Evolutionary conservation across 2,113 vertebrate genomes (phyloP), one percentile per base, ranked within the genome.

Genomic region (Perca fluviatilis): DNA sequence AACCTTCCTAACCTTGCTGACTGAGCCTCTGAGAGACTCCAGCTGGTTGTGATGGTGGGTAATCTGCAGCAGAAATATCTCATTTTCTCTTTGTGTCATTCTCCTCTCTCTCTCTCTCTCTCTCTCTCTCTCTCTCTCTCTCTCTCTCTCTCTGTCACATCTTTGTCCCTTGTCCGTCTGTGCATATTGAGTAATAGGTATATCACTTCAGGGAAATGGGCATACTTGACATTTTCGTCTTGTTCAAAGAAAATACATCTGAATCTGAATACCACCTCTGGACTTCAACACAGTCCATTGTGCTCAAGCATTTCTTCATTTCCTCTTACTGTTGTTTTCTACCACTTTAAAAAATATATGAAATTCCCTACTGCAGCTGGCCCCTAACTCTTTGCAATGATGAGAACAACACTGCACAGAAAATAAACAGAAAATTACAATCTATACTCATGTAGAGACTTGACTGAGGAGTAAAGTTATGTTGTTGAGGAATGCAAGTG

Each of bases 1-100:
- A 86, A 92, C 92, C 88, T 79, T 69, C 51, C 43, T 79, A 72
- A 88, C 88, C 83, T 77, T 75, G 57, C 84, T 75, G 80, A 82
- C 78, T 84, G 82, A 77, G 83, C 86, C 82, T 82, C 74, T 58
- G 76, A 88, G 78, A 88, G 72, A 56, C 76, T 79, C 67, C 80
- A 43, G 78, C 82, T 82, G 73, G 25, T 54, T 83, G 80, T 71
- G 83, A 87, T 76, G 78, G 74, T 68, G 66, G 78, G 49, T 84
- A 82, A 82, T 86, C 68, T 85, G 68, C 76, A 69, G 56, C 66
- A 46, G 13, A 68, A 68, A 49, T 12, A 36, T 43, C 69, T 62
- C 61, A 3, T 51, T 19, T 71, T 49, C 61, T 64, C 62, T 86
- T 57, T 85, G 50, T 79, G 70, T 83, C 53, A 54, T 36, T 54